phyloP scores from a whole-genome alignment of 2,888 invertebrate genomes.

The Eulithis testata region DNA sequence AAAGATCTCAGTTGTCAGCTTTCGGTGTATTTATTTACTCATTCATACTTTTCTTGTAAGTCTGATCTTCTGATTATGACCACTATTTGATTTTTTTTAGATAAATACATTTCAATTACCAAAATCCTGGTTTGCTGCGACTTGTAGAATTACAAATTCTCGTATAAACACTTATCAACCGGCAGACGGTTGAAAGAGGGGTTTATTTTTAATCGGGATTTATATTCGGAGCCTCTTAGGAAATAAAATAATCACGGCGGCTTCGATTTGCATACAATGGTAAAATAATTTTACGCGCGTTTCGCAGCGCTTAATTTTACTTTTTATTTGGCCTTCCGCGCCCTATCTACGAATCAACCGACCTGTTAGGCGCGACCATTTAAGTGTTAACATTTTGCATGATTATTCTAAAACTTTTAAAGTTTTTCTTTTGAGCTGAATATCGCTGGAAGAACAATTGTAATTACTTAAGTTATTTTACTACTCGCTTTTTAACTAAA shows the following conservation, averaged over 20 bases:
- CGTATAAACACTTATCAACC: constrained; percentile 69
- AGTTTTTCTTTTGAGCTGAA: constrained; percentile 36
- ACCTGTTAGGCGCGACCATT: constrained; percentile 69
- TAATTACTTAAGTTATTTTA: neutral
- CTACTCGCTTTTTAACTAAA: neutral
- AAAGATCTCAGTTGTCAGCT: constrained; percentile 65
- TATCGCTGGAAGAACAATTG: neutral
- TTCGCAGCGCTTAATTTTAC: constrained; percentile 83
- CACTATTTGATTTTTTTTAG: constrained; percentile 43
- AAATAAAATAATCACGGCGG: constrained; percentile 84
- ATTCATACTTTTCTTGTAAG: constrained; percentile 70
- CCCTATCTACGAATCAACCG: constrained; percentile 83
- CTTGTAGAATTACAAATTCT: constrained; percentile 20
- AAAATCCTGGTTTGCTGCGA: constrained; percentile 28
- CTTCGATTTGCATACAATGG: constrained; percentile 84
- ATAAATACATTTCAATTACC: constrained; percentile 48
- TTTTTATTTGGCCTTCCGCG: constrained; percentile 82
- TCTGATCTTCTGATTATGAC: constrained; percentile 60
- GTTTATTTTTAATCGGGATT: constrained; percentile 75
- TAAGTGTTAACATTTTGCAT: constrained; percentile 80
- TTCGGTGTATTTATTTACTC: constrained; percentile 70
- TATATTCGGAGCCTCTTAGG: constrained; percentile 80
- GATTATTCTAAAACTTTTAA: constrained; percentile 53
- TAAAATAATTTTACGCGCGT: constrained; percentile 85
- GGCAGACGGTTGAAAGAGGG: constrained; percentile 55